These are phyloP conservation scores for Agonum fuliginosum DNA, from an alignment of 2,888 invertebrate species.

Conservation along the genomic window DNA sequence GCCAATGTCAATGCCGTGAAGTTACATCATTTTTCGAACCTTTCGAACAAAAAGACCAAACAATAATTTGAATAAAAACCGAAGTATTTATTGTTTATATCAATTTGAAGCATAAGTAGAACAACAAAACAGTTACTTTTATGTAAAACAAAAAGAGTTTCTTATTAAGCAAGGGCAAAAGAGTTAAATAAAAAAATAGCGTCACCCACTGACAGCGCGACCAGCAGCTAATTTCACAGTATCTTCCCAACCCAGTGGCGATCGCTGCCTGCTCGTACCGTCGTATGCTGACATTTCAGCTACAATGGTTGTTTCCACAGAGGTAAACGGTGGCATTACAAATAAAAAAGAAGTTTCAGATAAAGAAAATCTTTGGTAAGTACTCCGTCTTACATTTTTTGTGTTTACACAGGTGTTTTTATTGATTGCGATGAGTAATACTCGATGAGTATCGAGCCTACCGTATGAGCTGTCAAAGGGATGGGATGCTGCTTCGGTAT, in stretches of 20 bases:
- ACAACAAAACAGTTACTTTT: not conserved
- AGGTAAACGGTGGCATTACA: slow-evolving; percentile 59
- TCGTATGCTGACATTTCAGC: slow-evolving; percentile 53
- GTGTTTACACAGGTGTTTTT: slow-evolving; percentile 38
- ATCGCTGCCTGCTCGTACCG: slow-evolving; percentile 13
- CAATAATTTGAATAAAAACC: not conserved
- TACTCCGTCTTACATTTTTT: not conserved
- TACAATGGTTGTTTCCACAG: slow-evolving; percentile 58
- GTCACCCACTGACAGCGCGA: not conserved
- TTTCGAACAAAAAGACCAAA: not conserved
- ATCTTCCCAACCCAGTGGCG: slow-evolving; percentile 56
- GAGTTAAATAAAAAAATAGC: not conserved
- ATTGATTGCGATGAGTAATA: slow-evolving; percentile 59
- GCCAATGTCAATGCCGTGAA: slow-evolving; percentile 25
- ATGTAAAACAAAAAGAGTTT: not conserved
- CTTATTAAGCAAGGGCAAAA: not conserved
- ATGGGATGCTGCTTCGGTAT: slow-evolving; percentile 36
- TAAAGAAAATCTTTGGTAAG: slow-evolving; percentile 82
- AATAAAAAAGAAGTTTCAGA: slow-evolving; percentile 77
- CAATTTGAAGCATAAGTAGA: not conserved
- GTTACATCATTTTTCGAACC: not conserved
- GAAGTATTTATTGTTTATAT: not conserved
- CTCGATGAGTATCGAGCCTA: slow-evolving; percentile 13
- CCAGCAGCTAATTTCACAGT: slow-evolving; percentile 27
- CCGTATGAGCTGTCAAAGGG: slow-evolving; percentile 51